phyloP scores from a whole-genome alignment of 2,797 vertebrate genomes.

The Urophycis tenuis region DNA sequence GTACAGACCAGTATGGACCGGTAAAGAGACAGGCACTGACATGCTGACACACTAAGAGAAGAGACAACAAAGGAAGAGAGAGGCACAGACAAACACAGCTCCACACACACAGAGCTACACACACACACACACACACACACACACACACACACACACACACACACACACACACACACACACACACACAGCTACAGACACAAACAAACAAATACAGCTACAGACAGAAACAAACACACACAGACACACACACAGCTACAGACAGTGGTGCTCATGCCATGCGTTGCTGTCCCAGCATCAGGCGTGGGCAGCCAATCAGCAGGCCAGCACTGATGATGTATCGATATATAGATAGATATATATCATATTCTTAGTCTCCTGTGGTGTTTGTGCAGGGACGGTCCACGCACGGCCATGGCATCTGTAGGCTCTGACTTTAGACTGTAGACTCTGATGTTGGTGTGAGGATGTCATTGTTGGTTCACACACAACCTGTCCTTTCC shows the following conservation, averaged over 20 bases:
- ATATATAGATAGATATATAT: not conserved
- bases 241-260: too few species aligned
- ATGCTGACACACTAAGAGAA: constrained; percentile 29
- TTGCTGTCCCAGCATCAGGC: not conserved
- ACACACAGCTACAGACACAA: not conserved
- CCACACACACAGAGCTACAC: too few species aligned
- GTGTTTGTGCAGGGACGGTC: not conserved
- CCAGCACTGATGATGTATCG: not conserved
- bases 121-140: too few species aligned
- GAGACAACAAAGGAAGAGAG: too few species aligned
- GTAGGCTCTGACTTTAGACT: too few species aligned
- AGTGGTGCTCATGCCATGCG: not conserved
- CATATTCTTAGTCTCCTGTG: too few species aligned
- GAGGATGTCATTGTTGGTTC: not conserved
- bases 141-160: too few species aligned
- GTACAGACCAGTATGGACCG: not conserved
- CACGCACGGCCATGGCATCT: not conserved
- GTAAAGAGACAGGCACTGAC: constrained; percentile 12
- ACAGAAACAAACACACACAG: too few species aligned
- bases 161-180: not conserved
- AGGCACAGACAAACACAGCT: too few species aligned
- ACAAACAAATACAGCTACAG: too few species aligned
- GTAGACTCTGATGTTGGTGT: too few species aligned
- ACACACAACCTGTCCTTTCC: too few species aligned
- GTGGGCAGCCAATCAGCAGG: not conserved